These are phyloP conservation scores for Gambusia affinis DNA, from an alignment of 2,113 vertebrate genomes.

Conservation along the genomic window DNA sequence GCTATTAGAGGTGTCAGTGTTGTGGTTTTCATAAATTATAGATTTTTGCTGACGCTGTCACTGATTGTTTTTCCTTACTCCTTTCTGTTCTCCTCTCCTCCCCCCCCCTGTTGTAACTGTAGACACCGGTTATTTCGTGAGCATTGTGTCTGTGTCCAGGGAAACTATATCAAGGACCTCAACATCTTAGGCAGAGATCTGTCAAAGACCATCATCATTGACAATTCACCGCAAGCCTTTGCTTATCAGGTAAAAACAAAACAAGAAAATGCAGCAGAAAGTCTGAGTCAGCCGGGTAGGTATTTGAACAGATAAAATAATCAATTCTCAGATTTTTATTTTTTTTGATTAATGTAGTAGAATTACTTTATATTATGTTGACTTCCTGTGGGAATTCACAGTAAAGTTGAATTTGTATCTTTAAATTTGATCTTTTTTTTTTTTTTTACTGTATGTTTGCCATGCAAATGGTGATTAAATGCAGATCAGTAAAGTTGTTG, in stretches of 20 bases:
- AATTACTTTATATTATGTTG: not conserved
- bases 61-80: constrained; percentile 40
- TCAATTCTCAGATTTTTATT: too few species aligned
- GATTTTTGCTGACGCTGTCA: constrained; percentile 44
- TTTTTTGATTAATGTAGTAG: not conserved
- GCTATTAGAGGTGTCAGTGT: constrained; percentile 50
- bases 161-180: constrained; percentile 99
- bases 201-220: constrained; percentile 99
- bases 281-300: too few species aligned
- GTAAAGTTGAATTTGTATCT: not conserved
- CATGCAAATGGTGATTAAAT: too few species aligned
- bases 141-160: constrained; percentile 99
- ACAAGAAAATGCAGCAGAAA: not conserved
- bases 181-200: constrained; percentile 98
- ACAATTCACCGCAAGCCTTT: constrained; percentile 99
- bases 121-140: constrained; percentile 98
- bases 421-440: not conserved
- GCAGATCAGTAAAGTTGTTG: not conserved
- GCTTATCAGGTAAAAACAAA: constrained; percentile 91
- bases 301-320: too few species aligned
- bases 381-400: not conserved
- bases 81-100: constrained; percentile 6
- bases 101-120: constrained; percentile 29
- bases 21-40: constrained; percentile 69
- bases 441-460: not conserved